Evolutionary conservation across 1,140 invertebrate genomes (phyloP), one percentile per base, ranked within the genome.

Genomic region (Sitodiplosis mosellana): DNA sequence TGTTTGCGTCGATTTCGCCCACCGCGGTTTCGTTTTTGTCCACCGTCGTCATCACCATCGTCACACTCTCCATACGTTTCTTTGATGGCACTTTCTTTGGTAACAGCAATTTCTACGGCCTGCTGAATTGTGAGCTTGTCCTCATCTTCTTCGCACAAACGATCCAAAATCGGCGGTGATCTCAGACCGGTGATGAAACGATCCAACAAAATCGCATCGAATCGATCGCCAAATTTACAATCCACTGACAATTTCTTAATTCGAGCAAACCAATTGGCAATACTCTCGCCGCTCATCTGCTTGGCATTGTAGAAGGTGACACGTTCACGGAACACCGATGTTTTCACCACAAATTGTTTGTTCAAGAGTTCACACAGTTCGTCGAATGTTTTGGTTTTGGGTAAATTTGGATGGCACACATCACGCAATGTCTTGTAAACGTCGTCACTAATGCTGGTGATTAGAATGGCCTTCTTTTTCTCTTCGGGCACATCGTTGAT

Each of bases 211-310:
- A 45, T 21, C 2, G 2, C 12, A 14, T 27, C 27, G 8, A 45
- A 34, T 14, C 22, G n/a, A 45, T 45, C 44, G 14, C 44, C 44
- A 4, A 45, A 45, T 14, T 33, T 45, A 19, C 44, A 45, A 33
- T 45, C 21, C 4, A 33, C 27, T n/a, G 44, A 33, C 2, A 45
- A n/a, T n/a, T 34, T 45, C 22, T 45, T 45, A n/a, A 45, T 15
- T 33, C 44, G 21, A 11, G 12, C 27, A 33, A 14, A 45, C 21
- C 21, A 45, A 14, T 27, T 8, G 7, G 27, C 14, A 27, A 45
- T 34, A 3, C 11, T 27, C 33, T 45, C 44, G n/a, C 17, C 19
- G 2, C 18, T 18, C 10, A 22, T 27, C 15, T 45, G 44, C 11
- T 33, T 22, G 3, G 44, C 44, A 33, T 45, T 33, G 21, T 45